Evolutionary conservation across 2,113 vertebrate species (phyloP), one percentile per base, ranked within the genome.

Genomic region (Redunca redunca): DNA sequence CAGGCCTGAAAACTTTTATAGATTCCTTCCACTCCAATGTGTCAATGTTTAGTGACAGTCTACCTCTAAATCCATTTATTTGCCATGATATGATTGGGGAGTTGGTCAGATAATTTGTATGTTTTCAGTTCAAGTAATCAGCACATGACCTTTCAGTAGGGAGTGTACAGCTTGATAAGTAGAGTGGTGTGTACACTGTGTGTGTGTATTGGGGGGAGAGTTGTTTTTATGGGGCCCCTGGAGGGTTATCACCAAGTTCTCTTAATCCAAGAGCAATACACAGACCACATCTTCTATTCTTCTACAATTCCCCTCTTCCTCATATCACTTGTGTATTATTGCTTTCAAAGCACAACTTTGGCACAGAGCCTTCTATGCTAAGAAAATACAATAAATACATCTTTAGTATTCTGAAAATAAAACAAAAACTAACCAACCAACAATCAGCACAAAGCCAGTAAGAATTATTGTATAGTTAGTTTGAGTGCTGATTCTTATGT

Each of bases 111-210:
- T 74, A 88, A 86, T 43, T 87, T 36, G 23, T 55, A 48, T 97
- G 50, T 81, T 97, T 97, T 94, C 57, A 40, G 82, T 83, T 95
- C 21, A 89, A 91, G 26, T n/a, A 60, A 94, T 64, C 83, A 95
- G 64, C 19, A 85, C 17, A 48, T 67, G n/a, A 91, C 17, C 43
- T 77, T 78, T 82, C 48, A 80, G 5, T 52, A 83, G 71, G 62
- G 25, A 90, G n/a, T 90, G 17, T 43, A 55, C 1, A 83, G 82
- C 7, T 26, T 94, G 78, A 26, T 53, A 90, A 58, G 43, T 71
- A 46, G 53, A 74, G 33, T 78, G 21, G 14, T 50, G 25, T 55
- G 13, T n/a, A 26, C 36, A 36, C 4, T 71, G 52, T 48, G 2
- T 40, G 23, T 53, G 28, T 71, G 74, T 48, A 10, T 3, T 26